Conservation (phyloP, 2,888 invertebrate genomes). For the Leucophenga montana region DNA sequence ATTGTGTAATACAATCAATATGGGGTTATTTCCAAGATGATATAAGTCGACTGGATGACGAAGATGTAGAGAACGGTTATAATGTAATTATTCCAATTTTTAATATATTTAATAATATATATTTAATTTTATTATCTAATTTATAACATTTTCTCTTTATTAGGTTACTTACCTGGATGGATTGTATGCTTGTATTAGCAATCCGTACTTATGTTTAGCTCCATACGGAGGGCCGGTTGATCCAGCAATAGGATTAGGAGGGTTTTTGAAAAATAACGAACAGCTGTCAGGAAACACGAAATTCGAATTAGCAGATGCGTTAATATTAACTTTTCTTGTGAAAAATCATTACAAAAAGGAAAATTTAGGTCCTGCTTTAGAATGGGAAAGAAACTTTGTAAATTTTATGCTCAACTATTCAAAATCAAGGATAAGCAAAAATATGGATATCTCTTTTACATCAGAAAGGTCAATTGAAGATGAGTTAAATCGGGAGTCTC, state of each 20-base stretch:
- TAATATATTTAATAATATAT: neutral
- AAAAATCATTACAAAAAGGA: slow-evolving; percentile 89
- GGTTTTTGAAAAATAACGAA: slow-evolving; percentile 83
- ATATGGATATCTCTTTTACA: slow-evolving; percentile 89
- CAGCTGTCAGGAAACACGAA: slow-evolving; percentile 77
- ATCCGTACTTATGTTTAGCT: slow-evolving; percentile 85
- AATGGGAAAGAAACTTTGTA: slow-evolving; percentile 88
- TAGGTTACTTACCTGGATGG: slow-evolving; percentile 82
- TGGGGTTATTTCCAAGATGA: slow-evolving; percentile 94
- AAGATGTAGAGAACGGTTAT: slow-evolving; percentile 69
- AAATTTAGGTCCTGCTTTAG: slow-evolving; percentile 81
- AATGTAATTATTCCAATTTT: slow-evolving; percentile 50
- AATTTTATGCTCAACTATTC: slow-evolving; percentile 88
- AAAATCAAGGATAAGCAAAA: slow-evolving; percentile 77
- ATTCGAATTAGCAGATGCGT: slow-evolving; percentile 86
- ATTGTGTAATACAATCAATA: slow-evolving; percentile 91
- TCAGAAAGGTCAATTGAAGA: slow-evolving; percentile 96
- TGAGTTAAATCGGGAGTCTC: slow-evolving; percentile 92
- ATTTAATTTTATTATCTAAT: too few species aligned
- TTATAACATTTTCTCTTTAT: slow-evolving; percentile 20
- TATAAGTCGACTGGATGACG: slow-evolving; percentile 75
- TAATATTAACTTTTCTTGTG: slow-evolving; percentile 92
- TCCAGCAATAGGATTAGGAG: slow-evolving; percentile 93
- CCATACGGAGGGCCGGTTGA: slow-evolving; percentile 93
- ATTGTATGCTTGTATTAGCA: slow-evolving; percentile 82